These are phyloP conservation scores for Pyrrhia umbra DNA, from an alignment of 2,888 invertebrate species.

Conservation along the genomic window DNA sequence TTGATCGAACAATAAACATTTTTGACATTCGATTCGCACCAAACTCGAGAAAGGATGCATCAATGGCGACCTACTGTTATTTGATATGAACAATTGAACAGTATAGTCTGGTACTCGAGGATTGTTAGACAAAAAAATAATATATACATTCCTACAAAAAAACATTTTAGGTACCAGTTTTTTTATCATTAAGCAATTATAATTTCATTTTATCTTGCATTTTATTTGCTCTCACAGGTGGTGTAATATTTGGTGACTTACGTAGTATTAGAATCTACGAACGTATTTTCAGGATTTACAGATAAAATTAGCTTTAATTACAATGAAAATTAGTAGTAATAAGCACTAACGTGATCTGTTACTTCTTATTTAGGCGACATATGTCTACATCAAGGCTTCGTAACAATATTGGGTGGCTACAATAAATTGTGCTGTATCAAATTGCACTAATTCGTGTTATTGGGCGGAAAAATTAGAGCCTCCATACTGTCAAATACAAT, in stretches of 20 bases:
- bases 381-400: neutral
- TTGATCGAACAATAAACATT: constrained; percentile 51
- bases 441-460: neutral
- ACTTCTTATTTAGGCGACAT: neutral
- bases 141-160: neutral
- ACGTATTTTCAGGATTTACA: neutral
- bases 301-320: neutral
- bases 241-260: neutral
- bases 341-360: constrained; percentile 6
- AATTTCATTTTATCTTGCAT: neutral
- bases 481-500: neutral
- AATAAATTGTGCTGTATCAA: neutral
- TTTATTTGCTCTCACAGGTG: neutral
- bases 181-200: neutral
- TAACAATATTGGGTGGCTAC: neutral
- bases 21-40: constrained; percentile 35
- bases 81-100: constrained; percentile 30
- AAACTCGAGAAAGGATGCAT: constrained; percentile 30
- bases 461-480: neutral
- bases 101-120: neutral
- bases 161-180: neutral
- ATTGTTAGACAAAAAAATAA: neutral
- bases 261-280: neutral
- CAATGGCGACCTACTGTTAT: constrained; percentile 35
- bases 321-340: neutral